Evolutionary conservation across 2,113 vertebrate genomes (phyloP).

Genomic region (Etheostoma cragini): DNA sequence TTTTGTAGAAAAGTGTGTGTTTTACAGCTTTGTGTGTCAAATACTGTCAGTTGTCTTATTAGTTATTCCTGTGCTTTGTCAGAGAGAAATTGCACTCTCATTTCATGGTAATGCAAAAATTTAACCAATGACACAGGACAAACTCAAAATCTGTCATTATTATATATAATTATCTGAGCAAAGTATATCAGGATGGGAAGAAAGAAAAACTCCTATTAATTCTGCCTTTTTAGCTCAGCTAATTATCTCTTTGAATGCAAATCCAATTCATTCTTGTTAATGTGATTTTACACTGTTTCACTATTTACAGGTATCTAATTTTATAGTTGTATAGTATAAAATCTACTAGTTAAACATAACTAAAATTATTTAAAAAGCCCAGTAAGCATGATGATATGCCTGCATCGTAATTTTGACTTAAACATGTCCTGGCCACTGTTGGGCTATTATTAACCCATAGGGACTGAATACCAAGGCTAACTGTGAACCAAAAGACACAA

Average conservation of each 20-base stretch:
- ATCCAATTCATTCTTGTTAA: background rate
- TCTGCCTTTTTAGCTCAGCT: too few relatives aligned
- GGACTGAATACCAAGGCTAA: constrained; percentile 41
- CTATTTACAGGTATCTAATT: background rate
- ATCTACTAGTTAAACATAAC: background rate
- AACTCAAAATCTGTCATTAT: background rate
- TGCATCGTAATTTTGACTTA: constrained; percentile 13
- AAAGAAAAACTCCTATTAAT: background rate
- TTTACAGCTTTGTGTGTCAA: constrained; percentile 11
- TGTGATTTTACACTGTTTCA: background rate
- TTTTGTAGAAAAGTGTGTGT: background rate
- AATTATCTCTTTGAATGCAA: background rate
- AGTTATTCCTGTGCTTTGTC: background rate
- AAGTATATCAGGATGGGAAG: background rate
- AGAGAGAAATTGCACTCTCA: background rate
- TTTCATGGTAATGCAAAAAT: background rate
- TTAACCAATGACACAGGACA: background rate
- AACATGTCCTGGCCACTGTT: constrained; percentile 6
- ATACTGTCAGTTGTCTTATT: background rate
- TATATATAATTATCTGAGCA: background rate
- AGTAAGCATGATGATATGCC: constrained; percentile 12
- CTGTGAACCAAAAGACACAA: constrained; percentile 43
- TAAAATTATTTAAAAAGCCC: background rate
- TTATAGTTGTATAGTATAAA: background rate
- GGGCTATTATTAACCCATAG: constrained; percentile 38